Percentiles rank a stretch among this genome's conserved stretches.
Conservation (phyloP, 2,113 vertebrate species). For the Chrysemys picta region DNA sequence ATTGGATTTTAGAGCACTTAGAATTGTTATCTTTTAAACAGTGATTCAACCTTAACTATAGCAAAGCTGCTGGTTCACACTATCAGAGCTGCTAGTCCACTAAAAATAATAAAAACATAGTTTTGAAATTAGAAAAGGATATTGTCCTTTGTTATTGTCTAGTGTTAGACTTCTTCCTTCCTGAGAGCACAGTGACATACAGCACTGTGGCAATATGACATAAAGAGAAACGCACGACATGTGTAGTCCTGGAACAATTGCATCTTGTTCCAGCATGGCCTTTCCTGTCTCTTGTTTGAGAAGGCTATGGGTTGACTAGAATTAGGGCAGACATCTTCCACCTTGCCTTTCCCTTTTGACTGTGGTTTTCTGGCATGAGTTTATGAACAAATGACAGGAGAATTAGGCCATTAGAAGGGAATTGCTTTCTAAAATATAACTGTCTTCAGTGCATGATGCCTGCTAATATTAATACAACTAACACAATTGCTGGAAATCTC, state of each 20-base stretch:
- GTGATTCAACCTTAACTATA: not conserved
- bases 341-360: not conserved
- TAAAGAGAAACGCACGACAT: not conserved
- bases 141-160: not conserved
- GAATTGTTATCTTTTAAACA: not conserved
- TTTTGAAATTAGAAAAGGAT: not conserved
- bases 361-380: not conserved
- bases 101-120: not conserved
- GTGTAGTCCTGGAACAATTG: not conserved
- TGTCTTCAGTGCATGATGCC: accelerated
- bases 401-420: not conserved
- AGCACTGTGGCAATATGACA: not conserved
- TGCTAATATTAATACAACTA: not conserved
- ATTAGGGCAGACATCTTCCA: not conserved
- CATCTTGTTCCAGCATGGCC: not conserved
- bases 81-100: not conserved
- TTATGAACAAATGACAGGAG: not conserved
- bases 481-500: not conserved
- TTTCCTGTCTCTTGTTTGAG: not conserved
- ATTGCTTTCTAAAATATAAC: not conserved
- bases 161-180: not conserved
- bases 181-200: not conserved
- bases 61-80: not conserved
- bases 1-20: not conserved
- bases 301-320: not conserved